A percentile compares a stretch with the other conserved stretches of the same genome.
Conservation (phyloP, 2,113 vertebrate genomes). For the Catharus minimus region DNA sequence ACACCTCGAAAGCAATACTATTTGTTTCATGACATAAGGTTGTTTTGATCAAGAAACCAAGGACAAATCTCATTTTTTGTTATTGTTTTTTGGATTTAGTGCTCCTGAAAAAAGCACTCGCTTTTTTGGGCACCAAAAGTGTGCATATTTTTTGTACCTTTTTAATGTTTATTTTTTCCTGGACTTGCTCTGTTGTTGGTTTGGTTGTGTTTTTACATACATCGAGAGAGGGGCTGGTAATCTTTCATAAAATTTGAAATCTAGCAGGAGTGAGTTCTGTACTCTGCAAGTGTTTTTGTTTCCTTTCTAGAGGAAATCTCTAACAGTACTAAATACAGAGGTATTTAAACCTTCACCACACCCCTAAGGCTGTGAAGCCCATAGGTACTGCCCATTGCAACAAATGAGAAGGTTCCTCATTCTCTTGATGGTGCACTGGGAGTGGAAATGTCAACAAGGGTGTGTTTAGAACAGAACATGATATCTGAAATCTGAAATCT, state of each 20-base stretch:
- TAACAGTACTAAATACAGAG: background rate
- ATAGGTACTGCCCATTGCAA: fast-evolving
- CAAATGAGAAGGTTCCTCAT: background rate
- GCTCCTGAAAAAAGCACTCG: background rate
- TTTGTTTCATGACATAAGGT: background rate
- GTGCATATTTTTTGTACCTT: background rate
- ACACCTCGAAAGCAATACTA: background rate
- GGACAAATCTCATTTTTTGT: background rate
- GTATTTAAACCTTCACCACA: background rate
- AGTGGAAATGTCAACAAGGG: background rate
- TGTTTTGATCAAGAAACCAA: background rate
- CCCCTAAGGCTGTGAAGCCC: background rate
- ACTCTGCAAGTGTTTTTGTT: background rate
- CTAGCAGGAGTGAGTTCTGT: background rate
- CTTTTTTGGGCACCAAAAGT: background rate
- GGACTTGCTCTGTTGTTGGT: background rate
- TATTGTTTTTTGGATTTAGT: background rate
- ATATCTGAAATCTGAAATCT: background rate
- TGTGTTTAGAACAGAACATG: background rate
- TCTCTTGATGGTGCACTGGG: background rate
- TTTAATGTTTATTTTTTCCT: background rate
- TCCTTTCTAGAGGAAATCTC: background rate
- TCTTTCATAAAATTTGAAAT: background rate
- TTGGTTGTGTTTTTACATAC: background rate
- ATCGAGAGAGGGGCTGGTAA: background rate